Base-by-base conservation (phyloP, 1,140 invertebrate genomes). In the Alviniconcha marisindica region DNA sequence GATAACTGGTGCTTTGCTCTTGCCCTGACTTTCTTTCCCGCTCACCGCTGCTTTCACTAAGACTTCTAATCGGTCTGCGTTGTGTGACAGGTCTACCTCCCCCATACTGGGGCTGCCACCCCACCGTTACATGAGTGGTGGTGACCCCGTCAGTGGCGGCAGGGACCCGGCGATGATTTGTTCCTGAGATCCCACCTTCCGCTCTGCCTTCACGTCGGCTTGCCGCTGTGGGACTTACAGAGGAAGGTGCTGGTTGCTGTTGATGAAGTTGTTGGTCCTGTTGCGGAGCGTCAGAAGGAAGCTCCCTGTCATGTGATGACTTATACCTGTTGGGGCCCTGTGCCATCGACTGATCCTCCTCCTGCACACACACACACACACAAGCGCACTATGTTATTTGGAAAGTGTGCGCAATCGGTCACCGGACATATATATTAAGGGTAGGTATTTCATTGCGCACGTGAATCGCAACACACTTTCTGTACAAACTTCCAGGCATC, bases 331-430 rank as follows among this genome's bases (percentile, higher is more conserved):
- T 86, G 88, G 88, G 87, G 82, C 87, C 87, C 84, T 91, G 89
- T 88, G 88, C 89, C 90, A 89, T 89, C 83, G 88, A 88, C 86
- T 89, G 86, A 78, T 90, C 89, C 83, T 91, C 89, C 82, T 88
- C 88, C 88, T 91, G 84, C n/a, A 88, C 86, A 83, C 76, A 85
- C 5, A 54, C 7, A 73, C 0, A 44, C 7, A 44, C 56, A 40
- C n/a, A n/a, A n/a, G n/a, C n/a, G n/a, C n/a, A n/a, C n/a, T n/a
- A n/a, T n/a, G n/a, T n/a, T n/a, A n/a, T n/a, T n/a, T n/a, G n/a
- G n/a, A n/a, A n/a, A n/a, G n/a, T n/a, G n/a, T n/a, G n/a, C n/a
- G n/a, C n/a, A n/a, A n/a, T n/a, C n/a, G n/a, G n/a, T n/a, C n/a
- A n/a, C n/a, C n/a, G n/a, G n/a, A n/a, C n/a, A n/a, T n/a, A n/a